Base-by-base conservation (phyloP, 2,113 vertebrate genomes). In the Himantopus leucocephalus region DNA sequence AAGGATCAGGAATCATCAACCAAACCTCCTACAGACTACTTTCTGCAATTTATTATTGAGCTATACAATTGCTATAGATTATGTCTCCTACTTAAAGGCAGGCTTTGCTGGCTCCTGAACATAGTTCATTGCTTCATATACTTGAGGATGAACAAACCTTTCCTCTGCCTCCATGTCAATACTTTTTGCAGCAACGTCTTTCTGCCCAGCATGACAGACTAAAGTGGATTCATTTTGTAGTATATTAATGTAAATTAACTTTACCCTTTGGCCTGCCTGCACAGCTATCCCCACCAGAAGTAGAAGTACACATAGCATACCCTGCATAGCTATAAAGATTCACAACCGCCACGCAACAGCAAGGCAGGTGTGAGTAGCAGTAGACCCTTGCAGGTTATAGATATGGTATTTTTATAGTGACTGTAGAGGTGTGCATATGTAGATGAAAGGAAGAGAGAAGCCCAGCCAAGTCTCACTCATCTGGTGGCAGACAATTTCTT, bases 381-480 rank as follows among this genome's bases (percentile, higher is more conserved):
- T 39, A 56, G 84, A 90, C 85, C 35, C 43, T 62, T 72, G 53
- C 80, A 94, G 47, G 56, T 52, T 92, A 85, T 9, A 85, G 39
- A 81, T 78, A 87, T 23, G 14, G 30, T 83, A 70, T 91, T 94
- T 94, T 96, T 91, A 27, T 58, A 50, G 29, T 72, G 29, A 43
- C n/a, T 80, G 29, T 73, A 91, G 88, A 93, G 89, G 92, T 96
- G 83, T 91, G 56, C 70, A 84, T 92, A 88, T 75, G 79, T 68
- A 88, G 72, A 92, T 45, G 64, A 90, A 89, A 83, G 35, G 66
- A 82, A 93, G 10, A 86, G 18, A 94, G 83, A 88, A 91, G 68
- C 86, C 60, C 56, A 78, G 95, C 72, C 83, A 96, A 92, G 67
- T 90, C 82, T 95, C 78, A 63, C 78, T 96, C 82, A 94, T 94